These are phyloP conservation scores for Lindbergichthys nudifrons DNA, from an alignment of 2,797 vertebrate species.

Conservation along the genomic window DNA sequence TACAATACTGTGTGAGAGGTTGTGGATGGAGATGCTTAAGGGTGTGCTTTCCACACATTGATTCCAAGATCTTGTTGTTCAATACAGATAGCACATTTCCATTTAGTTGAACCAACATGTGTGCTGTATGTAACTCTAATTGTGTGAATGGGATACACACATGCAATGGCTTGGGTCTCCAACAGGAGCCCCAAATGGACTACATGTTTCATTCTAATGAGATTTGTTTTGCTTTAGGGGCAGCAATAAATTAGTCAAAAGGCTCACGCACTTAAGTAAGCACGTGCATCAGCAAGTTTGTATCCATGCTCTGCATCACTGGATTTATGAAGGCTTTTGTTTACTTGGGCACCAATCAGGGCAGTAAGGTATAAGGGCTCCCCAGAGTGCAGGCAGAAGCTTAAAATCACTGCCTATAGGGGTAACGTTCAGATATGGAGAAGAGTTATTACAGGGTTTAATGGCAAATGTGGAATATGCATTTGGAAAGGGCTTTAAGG, in stretches of 20 bases:
- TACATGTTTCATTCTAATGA: constrained; percentile 47
- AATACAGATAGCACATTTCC: neutral
- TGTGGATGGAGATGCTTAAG: neutral
- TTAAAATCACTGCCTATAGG: neutral
- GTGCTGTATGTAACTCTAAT: neutral
- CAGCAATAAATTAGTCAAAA: constrained; percentile 49
- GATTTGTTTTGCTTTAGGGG: constrained; percentile 46
- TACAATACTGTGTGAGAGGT: neutral
- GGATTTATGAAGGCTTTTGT: constrained; percentile 49
- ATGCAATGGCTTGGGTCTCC: constrained; percentile 21
- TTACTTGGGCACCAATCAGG: constrained; percentile 38
- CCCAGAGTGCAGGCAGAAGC: neutral
- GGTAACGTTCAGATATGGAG: neutral
- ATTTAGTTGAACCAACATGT: neutral
- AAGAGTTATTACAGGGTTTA: neutral
- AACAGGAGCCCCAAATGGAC: constrained; percentile 23
- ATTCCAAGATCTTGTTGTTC: neutral
- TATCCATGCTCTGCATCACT: constrained; percentile 34
- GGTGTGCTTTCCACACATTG: neutral
- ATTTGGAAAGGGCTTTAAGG: neutral
- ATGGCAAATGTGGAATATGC: neutral
- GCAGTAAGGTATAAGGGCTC: constrained; percentile 9
- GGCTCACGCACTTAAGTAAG: constrained; percentile 42
- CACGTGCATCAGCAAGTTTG: constrained; percentile 52
- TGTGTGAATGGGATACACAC: neutral